Evolutionary conservation across 1,140 invertebrate genomes (phyloP).

Genomic region (Mactra quadrangularis): DNA sequence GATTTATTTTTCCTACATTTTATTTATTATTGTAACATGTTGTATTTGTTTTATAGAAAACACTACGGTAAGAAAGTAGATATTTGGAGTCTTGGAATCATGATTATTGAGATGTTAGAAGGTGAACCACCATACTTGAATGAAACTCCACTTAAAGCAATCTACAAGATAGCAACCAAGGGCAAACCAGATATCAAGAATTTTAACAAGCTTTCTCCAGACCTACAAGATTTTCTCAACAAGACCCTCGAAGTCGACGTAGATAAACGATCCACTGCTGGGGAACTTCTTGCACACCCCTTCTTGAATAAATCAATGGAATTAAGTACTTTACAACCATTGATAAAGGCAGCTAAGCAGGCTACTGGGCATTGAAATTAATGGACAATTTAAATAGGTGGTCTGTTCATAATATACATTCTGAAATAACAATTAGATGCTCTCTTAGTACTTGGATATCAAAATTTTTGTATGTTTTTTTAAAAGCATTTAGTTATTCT

Average conservation of each 20-base stretch:
- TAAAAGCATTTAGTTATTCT: no score
- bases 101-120: conserved; percentile 84
- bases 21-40: no score
- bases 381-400: not conserved
- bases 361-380: conserved; percentile 84
- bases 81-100: conserved; percentile 83
- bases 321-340: conserved; percentile 94
- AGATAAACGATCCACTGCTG: conserved; percentile 94
- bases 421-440: no score
- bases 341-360: conserved; percentile 99
- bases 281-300: conserved; percentile 96
- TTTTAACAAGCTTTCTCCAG: conserved; percentile 95
- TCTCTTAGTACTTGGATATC: no score
- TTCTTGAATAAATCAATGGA: conserved; percentile 97
- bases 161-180: conserved; percentile 91
- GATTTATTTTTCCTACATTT: no score
- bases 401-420: no score
- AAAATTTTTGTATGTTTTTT: no score
- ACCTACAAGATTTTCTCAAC: conserved; percentile 99
- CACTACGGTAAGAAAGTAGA: conserved; percentile 84
- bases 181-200: conserved; percentile 89
- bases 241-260: conserved; percentile 98
- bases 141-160: conserved; percentile 82
- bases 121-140: conserved; percentile 84
- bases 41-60: conserved; percentile 84